These are phyloP conservation scores for Phyllostomus discolor DNA, from an alignment of 2,113 vertebrate genomes.

Conservation along the genomic window DNA sequence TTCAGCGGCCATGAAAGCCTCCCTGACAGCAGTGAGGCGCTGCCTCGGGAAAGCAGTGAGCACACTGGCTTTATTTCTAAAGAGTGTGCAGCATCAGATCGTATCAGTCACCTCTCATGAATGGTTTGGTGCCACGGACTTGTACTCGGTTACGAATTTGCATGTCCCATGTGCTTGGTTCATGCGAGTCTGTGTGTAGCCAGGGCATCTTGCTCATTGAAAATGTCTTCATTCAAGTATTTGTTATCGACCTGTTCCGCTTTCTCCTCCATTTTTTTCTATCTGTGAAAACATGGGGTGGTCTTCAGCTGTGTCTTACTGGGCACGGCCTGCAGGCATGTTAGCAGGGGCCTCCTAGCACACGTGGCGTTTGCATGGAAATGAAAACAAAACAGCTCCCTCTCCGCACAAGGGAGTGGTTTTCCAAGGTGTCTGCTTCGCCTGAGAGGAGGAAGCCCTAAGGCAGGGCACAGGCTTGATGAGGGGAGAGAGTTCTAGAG, in stretches of 20 bases:
- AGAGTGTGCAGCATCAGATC: background rate
- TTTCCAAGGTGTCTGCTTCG: background rate
- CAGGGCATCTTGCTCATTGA: background rate
- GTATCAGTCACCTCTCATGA: background rate
- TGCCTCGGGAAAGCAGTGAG: background rate
- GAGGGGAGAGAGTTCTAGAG: background rate
- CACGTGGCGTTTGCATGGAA: background rate
- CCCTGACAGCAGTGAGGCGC: background rate
- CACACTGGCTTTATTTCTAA: background rate
- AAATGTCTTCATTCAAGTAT: background rate
- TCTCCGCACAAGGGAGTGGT: background rate
- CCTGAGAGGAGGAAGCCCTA: background rate
- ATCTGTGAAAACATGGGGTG: background rate
- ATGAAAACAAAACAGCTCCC: background rate
- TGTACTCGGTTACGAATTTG: background rate
- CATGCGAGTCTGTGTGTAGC: background rate
- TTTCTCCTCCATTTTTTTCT: background rate
- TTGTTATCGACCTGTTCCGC: background rate
- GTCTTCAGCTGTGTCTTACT: background rate
- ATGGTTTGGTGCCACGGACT: background rate
- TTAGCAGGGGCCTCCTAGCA: background rate
- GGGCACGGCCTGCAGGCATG: background rate
- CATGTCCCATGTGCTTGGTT: background rate
- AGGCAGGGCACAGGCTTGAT: too few species aligned
- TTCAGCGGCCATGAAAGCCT: background rate